These are phyloP conservation scores for Tokudaia tokunoshimensis DNA, from an alignment of 2,797 vertebrate genomes.

Conservation along the genomic window DNA sequence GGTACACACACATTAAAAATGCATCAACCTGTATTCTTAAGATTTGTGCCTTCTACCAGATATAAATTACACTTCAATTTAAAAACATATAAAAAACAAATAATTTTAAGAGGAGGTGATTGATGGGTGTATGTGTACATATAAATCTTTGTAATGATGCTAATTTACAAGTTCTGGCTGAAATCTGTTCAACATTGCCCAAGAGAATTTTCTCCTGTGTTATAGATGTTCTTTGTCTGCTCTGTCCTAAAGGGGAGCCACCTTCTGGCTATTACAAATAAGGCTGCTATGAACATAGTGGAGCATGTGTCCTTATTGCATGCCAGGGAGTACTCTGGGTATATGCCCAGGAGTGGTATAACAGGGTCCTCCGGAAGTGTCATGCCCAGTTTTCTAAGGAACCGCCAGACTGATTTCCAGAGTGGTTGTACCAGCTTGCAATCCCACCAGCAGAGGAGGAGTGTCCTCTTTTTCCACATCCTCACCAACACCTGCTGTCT, in stretches of 20 bases:
- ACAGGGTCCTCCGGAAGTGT: too few species aligned
- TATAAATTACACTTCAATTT: slow-evolving; percentile 48
- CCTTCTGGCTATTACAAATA: too few species aligned
- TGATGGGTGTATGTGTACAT: neutral
- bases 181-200: slow-evolving; percentile 32
- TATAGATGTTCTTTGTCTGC: neutral
- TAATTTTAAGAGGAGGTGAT: slow-evolving; percentile 54
- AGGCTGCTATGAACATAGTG: too few species aligned
- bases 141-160: slow-evolving; percentile 38
- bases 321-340: too few species aligned
- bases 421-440: too few species aligned
- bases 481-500: too few species aligned
- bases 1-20: slow-evolving; percentile 49
- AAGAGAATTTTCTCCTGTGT: slow-evolving; percentile 18
- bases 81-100: slow-evolving; percentile 66
- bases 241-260: neutral
- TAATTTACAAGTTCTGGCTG: slow-evolving; percentile 12
- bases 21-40: slow-evolving; percentile 30
- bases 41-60: slow-evolving; percentile 41
- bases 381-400: too few species aligned
- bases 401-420: too few species aligned
- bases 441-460: too few species aligned
- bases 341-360: too few species aligned
- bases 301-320: too few species aligned
- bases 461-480: too few species aligned